Base-by-base conservation (phyloP, 1,140 invertebrate genomes). In the Lordiphosa collinella region DNA sequence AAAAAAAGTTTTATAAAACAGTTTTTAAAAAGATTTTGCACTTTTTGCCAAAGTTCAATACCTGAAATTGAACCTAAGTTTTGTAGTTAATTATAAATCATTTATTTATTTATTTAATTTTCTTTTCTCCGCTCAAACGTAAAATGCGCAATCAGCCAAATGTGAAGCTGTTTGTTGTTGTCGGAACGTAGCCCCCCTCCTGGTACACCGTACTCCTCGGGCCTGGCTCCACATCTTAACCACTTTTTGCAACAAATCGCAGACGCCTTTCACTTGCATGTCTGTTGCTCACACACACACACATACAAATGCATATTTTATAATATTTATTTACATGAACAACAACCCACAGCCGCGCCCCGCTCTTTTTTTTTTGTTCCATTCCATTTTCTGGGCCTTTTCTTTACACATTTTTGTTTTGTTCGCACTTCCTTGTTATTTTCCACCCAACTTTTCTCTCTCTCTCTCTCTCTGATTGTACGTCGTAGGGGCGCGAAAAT, bases 51-150 rank as follows among this genome's bases (percentile, higher is more conserved):
- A n/a, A n/a, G n/a, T n/a, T n/a, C n/a, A n/a, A n/a, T n/a, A n/a
- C n/a, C n/a, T n/a, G n/a, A n/a, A n/a, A n/a, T n/a, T n/a, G n/a
- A 22, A 22, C n/a, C n/a, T n/a, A 22, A 18, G 4, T 5, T 8
- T 36, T 18, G 3, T 29, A 13, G 14, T 29, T 12, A 7, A 34
- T 52, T 11, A 72, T 59, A 79, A 79, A 72, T 76, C 46, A 78
- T 68, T 55, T 76, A 76, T 76, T 55, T 76, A 76, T 76, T 71
- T 76, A 71, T 67, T 76, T 71, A 48, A 78, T 78, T 76, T 76
- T 78, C 14, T 31, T 31, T 36, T 31, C 11, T 10, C 13, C 6
- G 31, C 22, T 10, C 31, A 47, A 55, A 29, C 25, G 25, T 29
- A 29, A 29, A 29, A 8, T 29, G 25, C 51, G 36, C 14, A 62